Conservation (phyloP, 1,140 invertebrate species). For the Drosophila leontia region DNA sequence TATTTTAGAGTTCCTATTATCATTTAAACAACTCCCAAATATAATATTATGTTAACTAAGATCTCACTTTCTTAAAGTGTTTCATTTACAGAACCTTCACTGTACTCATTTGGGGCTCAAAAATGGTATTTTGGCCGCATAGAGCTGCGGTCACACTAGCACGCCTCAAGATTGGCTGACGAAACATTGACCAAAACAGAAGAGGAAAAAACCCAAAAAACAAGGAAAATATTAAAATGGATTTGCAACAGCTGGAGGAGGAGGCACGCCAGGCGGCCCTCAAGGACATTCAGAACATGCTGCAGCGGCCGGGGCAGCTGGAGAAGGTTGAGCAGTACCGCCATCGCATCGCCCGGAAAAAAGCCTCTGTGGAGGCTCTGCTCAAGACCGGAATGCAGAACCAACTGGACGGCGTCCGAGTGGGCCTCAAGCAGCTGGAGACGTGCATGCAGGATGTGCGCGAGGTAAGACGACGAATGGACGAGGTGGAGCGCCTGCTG, state of each 20-base stretch:
- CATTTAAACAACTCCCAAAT: too few species aligned
- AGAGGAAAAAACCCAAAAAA: neutral
- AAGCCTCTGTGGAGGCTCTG: slow-evolving; percentile 98
- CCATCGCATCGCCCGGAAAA: slow-evolving; percentile 90
- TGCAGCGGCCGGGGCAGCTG: slow-evolving; percentile 97
- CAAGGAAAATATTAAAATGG: slow-evolving; percentile 85
- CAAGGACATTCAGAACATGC: slow-evolving; percentile 96
- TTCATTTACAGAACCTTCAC: neutral
- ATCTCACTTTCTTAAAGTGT: too few species aligned
- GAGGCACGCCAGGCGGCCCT: slow-evolving; percentile 93
- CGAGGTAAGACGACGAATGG: slow-evolving; percentile 89
- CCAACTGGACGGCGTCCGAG: slow-evolving; percentile 97
- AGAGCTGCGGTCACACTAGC: neutral
- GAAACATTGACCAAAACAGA: slow-evolving; percentile 35
- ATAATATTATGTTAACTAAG: neutral
- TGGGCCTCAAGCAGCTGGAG: slow-evolving; percentile 96
- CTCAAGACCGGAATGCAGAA: slow-evolving; percentile 99
- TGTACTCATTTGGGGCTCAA: neutral
- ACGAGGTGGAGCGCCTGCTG: slow-evolving; percentile 89
- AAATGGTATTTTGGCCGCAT: neutral
- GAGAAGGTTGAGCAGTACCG: slow-evolving; percentile 91
- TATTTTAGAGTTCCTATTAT: neutral
- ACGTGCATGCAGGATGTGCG: slow-evolving; percentile 94
- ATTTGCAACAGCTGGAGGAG: slow-evolving; percentile 92
- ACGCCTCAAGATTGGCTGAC: neutral